These are phyloP conservation scores for Salpingus planirostris DNA, from an alignment of 2,888 invertebrate genomes.

Conservation along the genomic window DNA sequence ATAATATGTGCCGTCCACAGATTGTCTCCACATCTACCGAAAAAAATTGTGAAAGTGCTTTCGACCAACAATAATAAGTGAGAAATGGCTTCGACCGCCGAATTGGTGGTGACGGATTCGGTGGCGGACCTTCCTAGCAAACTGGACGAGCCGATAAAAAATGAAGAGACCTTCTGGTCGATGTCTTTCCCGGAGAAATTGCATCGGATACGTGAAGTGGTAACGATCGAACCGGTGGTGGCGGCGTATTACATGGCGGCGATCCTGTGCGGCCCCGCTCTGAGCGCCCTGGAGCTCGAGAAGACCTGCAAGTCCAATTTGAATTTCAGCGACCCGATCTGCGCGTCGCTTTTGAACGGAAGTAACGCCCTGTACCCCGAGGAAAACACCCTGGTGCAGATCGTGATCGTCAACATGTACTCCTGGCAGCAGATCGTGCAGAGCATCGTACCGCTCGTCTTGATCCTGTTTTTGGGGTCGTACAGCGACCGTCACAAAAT, in stretches of 20 bases:
- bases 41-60: too few relatives aligned
- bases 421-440: constrained; percentile 35
- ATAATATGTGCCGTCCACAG: too few relatives aligned
- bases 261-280: constrained; percentile 37
- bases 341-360: constrained; percentile 38
- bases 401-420: constrained; percentile 41
- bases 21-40: too few relatives aligned
- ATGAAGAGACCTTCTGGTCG: constrained; percentile 20
- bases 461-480: constrained; percentile 37
- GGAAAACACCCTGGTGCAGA: constrained; percentile 41
- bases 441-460: constrained; percentile 33
- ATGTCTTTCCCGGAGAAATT: constrained; percentile 20
- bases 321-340: constrained; percentile 44
- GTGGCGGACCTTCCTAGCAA: constrained; percentile 20
- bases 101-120: constrained; percentile 29
- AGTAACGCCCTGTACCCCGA: constrained; percentile 29
- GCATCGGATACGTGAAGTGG: constrained; percentile 25
- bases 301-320: constrained; percentile 50
- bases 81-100: constrained; percentile 30
- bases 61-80: too few relatives aligned
- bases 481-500: constrained; percentile 38
- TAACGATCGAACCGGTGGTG: constrained; percentile 38
- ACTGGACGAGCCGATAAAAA: constrained; percentile 11
- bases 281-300: constrained; percentile 47
- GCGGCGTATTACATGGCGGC: constrained; percentile 31